Conservation (phyloP, 2,113 vertebrate genomes). For the Scalopus aquaticus region DNA sequence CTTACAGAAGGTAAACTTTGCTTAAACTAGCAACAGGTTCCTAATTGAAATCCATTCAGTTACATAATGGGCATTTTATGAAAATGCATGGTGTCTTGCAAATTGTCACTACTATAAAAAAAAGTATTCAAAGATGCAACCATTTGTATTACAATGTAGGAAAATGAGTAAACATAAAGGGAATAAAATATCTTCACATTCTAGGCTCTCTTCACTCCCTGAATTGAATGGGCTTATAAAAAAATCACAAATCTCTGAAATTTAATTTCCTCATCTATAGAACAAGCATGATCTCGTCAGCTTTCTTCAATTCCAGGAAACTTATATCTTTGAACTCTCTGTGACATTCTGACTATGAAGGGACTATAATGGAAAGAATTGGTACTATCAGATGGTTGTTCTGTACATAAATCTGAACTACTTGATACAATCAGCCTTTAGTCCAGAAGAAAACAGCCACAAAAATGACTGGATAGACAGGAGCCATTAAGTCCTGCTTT, state of each 20-base stretch:
- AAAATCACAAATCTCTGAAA: neutral
- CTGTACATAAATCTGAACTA: neutral
- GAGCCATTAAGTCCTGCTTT: conserved; percentile 50
- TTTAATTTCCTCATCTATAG: neutral
- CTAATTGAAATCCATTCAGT: neutral
- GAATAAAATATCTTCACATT: neutral
- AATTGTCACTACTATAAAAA: neutral
- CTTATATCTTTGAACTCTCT: neutral
- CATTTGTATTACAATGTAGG: neutral
- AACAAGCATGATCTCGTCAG: neutral
- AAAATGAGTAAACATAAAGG: neutral
- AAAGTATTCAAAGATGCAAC: neutral
- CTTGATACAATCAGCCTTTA: neutral
- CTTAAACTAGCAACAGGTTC: neutral
- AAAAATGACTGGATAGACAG: neutral
- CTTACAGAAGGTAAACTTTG: neutral
- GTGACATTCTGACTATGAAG: neutral
- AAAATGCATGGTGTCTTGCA: neutral
- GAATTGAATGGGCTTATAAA: neutral
- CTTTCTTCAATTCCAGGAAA: conserved; percentile 1
- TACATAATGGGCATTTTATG: neutral
- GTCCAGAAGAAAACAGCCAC: neutral
- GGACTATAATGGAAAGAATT: neutral
- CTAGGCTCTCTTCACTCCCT: neutral
- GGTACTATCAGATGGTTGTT: neutral